A percentile compares a stretch with the other conserved stretches of the same genome.
phyloP scores from a whole-genome alignment of 2,797 vertebrate genomes.

The Scolopax bukidnonensis region DNA sequence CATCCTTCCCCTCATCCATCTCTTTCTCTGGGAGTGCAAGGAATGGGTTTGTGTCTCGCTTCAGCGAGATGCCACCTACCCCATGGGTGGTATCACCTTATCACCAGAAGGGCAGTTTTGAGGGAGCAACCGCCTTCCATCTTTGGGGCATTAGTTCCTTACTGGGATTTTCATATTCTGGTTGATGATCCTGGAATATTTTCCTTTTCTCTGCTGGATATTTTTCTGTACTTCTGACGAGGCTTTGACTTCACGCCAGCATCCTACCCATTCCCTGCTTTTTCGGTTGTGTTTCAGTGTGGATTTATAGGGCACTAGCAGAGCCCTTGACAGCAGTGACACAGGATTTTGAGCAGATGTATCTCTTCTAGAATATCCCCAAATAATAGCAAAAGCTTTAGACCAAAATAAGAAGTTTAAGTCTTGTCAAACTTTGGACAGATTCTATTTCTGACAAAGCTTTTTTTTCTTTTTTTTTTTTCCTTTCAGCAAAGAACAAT shows the following conservation, averaged over 20 bases:
- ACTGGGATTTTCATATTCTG: not conserved
- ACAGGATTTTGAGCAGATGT: not conserved
- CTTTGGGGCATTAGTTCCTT: not conserved
- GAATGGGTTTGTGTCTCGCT: not conserved
- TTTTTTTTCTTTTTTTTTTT: not conserved
- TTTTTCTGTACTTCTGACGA: not conserved
- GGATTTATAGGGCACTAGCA: not conserved
- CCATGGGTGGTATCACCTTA: not conserved
- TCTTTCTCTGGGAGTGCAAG: not conserved
- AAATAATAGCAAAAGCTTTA: not conserved
- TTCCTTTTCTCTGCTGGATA: not conserved
- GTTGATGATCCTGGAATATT: not conserved
- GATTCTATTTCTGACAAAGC: not conserved
- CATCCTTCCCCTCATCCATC: not conserved
- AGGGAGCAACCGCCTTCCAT: not conserved
- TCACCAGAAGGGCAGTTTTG: fast-evolving
- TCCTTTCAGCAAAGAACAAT: not conserved
- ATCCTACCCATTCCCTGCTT: not conserved
- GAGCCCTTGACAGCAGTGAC: not conserved
- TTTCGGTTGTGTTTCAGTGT: not conserved
- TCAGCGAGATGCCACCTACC: fast-evolving
- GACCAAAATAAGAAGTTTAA: not conserved
- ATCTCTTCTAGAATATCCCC: not conserved
- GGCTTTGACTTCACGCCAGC: not conserved
- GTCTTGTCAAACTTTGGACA: not conserved